These are phyloP conservation scores for Drosophila stalkeri DNA, from an alignment of 2,888 invertebrate species.

Conservation along the genomic window DNA sequence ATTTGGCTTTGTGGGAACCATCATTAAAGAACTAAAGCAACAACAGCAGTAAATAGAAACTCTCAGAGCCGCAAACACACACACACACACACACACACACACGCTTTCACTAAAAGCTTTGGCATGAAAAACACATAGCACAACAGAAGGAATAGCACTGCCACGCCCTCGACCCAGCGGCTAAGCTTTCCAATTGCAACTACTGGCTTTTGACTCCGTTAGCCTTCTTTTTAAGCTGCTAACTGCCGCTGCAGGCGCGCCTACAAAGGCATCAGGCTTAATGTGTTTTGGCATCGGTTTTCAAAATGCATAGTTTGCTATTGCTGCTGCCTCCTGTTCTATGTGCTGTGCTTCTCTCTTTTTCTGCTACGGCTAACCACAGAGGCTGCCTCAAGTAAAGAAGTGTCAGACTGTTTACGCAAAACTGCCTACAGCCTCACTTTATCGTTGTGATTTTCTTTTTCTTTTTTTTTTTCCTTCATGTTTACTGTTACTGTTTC, in stretches of 20 bases:
- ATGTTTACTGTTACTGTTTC: not conserved
- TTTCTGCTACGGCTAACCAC: slow-evolving; percentile 46
- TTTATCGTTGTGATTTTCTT: slow-evolving; percentile 9
- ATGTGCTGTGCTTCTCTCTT: slow-evolving; percentile 12
- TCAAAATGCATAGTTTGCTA: slow-evolving; percentile 38
- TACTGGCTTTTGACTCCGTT: slow-evolving; percentile 63
- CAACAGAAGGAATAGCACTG: slow-evolving; percentile 43
- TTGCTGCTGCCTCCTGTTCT: not conserved
- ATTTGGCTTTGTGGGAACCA: slow-evolving; percentile 73
- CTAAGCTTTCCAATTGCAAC: slow-evolving; percentile 20
- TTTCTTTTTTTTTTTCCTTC: not conserved
- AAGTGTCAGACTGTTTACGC: slow-evolving; percentile 68
- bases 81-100: slow-evolving; percentile 14
- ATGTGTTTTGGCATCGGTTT: slow-evolving; percentile 69
- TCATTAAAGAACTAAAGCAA: slow-evolving; percentile 71
- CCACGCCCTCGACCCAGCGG: not conserved
- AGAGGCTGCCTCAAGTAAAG: slow-evolving; percentile 50
- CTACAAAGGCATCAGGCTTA: slow-evolving; percentile 65
- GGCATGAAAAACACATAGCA: slow-evolving; percentile 23
- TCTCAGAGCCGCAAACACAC: slow-evolving; percentile 21
- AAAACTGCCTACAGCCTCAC: slow-evolving; percentile 52
- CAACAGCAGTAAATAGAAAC: slow-evolving; percentile 42
- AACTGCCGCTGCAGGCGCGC: slow-evolving; percentile 58
- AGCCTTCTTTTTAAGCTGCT: slow-evolving; percentile 66
- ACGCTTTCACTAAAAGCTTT: slow-evolving; percentile 25